Conservation (phyloP, 2,888 invertebrate species). For the Galeopsomyia nigrocyanea region DNA sequence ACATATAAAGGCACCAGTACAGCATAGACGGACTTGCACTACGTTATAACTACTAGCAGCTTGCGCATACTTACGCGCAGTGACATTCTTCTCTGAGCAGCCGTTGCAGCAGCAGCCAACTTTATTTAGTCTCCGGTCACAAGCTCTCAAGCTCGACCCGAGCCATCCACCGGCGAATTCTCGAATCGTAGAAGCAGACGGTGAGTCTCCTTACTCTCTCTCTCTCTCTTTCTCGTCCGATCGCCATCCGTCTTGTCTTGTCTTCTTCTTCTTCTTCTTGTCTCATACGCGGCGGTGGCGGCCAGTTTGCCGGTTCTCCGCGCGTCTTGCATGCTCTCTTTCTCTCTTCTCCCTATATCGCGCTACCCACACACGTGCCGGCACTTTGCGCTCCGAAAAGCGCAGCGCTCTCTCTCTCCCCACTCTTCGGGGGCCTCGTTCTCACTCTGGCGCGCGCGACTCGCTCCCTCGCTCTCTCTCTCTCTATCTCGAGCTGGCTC, state of each 20-base stretch:
- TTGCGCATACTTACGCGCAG: background rate
- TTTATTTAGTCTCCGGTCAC: no score
- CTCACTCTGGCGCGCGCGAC: background rate
- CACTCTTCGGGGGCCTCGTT: background rate
- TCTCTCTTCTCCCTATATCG: background rate
- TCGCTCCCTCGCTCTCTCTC: background rate
- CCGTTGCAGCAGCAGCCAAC: background rate
- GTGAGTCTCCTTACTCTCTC: background rate
- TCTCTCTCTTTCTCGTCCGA: no score
- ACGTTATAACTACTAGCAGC: no score
- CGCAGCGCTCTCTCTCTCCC: background rate
- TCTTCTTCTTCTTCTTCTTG: no score
- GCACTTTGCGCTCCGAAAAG: background rate
- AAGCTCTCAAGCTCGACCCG: no score
- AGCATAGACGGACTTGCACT: constrained; percentile 13
- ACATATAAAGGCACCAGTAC: background rate
- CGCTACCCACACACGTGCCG: background rate
- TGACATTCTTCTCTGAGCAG: background rate
- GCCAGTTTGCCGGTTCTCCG: background rate
- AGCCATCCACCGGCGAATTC: background rate
- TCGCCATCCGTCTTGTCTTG: no score
- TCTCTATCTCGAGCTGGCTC: background rate
- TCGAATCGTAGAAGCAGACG: background rate
- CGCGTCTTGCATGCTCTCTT: background rate
- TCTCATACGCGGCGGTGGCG: no score